Base-by-base conservation (phyloP, 2,888 invertebrate species). In the Penaeus monodon region DNA sequence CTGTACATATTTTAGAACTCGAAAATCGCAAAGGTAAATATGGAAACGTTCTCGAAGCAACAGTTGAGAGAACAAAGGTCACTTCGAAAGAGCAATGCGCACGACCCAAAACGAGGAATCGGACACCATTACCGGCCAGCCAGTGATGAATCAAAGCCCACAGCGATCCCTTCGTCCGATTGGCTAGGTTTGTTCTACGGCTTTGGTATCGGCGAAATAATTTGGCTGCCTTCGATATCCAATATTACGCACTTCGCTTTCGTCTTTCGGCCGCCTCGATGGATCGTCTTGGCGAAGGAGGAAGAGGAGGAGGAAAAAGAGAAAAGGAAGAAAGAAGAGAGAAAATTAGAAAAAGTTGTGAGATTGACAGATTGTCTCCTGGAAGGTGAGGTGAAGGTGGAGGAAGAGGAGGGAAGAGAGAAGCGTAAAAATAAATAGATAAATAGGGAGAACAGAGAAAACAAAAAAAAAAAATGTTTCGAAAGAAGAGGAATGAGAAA, bases 131-230 rank as follows among this genome's bases (percentile, higher is more conserved):
- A 77, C 77, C 20, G 27, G 57, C 57, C 27, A 29, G 57, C 24
- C 77, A 63, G 77, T 77, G 77, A 77, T 77, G 77, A 77, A 77
- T 77, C 77, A 77, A 77, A 77, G 57, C 49, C 57, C 44, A 27
- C 63, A 22, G 14, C 27, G 77, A 57, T 77, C 77, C 57, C 77
- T 22, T n/a, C 27, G 77, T 77, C 57, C 77, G 77, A 77, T 57
- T 77, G 77, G 49, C 57, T 57, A 44, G 29, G 57, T 77, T 77
- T 77, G 57, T 77, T 57, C 57, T 33, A 27, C 63, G 77, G 77
- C 77, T 57, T 77, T n/a, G 77, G 77, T 77, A 57, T 77, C 77
- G 77, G 57, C 33, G 77, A 77, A 77, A 57, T 77, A 77, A 77
- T 77, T 77, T 77, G 77, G 49, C 57, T 22, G 77, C 63, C 27